Evolutionary conservation across 92 coral and sea anemone species (phyloP).

Genomic region (Paramuricea clavata): DNA sequence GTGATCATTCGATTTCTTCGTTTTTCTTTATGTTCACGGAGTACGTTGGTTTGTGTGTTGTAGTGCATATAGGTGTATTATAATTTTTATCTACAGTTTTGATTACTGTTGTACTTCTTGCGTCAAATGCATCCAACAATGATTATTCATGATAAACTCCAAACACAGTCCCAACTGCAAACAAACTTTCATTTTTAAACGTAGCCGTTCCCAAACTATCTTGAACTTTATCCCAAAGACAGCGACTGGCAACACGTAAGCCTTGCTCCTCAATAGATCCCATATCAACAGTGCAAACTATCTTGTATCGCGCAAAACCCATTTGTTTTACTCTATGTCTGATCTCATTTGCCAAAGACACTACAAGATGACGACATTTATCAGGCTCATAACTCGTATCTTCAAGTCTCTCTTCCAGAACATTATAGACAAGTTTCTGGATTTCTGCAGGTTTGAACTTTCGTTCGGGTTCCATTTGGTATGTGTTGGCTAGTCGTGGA

Average conservation of each 20-base stretch:
- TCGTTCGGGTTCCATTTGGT: conserved; percentile 75
- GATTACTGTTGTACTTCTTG: background rate
- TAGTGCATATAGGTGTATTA: no score
- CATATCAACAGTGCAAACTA: conserved; percentile 87
- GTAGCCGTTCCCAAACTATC: conserved; percentile 88
- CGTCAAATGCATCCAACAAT: no score
- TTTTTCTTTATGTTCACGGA: background rate
- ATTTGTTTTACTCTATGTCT: conserved; percentile 81
- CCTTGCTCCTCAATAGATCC: conserved; percentile 88
- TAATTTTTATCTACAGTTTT: background rate
- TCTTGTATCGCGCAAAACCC: conserved; percentile 88
- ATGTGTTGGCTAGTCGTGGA: conserved; percentile 82
- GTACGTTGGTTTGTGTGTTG: no score
- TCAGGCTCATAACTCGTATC: conserved; percentile 75
- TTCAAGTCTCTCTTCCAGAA: conserved; percentile 71
- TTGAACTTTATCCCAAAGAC: conserved; percentile 84
- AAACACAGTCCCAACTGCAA: conserved; percentile 87
- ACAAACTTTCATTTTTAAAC: conserved; percentile 75
- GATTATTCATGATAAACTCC: conserved; percentile 87
- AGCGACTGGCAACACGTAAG: conserved; percentile 85
- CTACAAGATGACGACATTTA: conserved; percentile 70
- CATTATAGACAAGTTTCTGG: conserved; percentile 72
- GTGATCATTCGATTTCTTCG: background rate
- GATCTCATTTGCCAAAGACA: conserved; percentile 84
- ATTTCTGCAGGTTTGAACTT: conserved; percentile 80